These are phyloP conservation scores for Corbicula japonica DNA, from an alignment of 2,888 invertebrate genomes.

Conservation along the genomic window DNA sequence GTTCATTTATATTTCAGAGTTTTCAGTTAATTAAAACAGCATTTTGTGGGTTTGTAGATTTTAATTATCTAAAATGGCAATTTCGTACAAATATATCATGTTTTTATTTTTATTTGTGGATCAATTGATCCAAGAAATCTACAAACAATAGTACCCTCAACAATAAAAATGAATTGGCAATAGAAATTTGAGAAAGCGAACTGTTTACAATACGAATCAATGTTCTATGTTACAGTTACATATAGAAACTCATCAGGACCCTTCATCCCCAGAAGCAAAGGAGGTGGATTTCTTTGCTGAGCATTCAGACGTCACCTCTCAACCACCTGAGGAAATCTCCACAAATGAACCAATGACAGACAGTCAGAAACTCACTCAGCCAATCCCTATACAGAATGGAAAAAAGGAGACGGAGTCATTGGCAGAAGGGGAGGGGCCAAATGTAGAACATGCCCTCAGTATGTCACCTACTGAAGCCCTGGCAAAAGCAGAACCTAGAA, in stretches of 20 bases:
- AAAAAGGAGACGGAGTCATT: conserved; percentile 36
- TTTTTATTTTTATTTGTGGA: no score
- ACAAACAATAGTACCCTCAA: no score
- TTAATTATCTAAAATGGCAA: no score
- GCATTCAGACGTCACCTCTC: conserved; percentile 86
- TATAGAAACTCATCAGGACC: conserved; percentile 75
- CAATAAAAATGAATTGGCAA: no score
- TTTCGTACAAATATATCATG: no score
- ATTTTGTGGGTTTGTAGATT: no score
- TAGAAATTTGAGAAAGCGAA: no score
- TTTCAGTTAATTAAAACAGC: no score
- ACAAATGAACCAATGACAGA: conserved; percentile 61
- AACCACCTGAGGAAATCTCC: conserved; percentile 14
- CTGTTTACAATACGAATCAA: no score
- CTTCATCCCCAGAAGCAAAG: conserved; percentile 87
- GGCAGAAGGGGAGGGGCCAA: conserved; percentile 85
- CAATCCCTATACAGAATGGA: conserved; percentile 78
- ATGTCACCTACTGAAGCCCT: conserved; percentile 85
- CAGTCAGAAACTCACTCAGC: conserved; percentile 70
- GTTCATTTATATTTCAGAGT: no score
- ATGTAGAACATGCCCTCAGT: conserved; percentile 87
- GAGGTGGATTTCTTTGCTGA: conserved; percentile 97
- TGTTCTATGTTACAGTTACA: conserved; percentile 72
- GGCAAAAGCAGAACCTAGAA: conserved; percentile 87
- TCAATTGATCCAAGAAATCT: no score